Base-by-base conservation (phyloP, 2,888 invertebrate species). In the Thecocarcelia acutangulata region DNA sequence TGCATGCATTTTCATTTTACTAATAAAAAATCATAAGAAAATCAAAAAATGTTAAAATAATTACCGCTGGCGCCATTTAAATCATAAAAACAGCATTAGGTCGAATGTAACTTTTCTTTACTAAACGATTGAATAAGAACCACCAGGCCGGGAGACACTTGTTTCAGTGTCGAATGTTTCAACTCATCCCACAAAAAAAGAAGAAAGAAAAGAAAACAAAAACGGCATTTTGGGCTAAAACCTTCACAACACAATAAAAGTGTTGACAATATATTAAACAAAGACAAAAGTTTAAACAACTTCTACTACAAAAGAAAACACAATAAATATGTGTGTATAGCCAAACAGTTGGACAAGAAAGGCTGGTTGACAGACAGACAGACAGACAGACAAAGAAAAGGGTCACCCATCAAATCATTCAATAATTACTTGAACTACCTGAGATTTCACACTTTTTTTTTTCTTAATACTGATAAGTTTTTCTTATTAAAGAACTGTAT, bases 401-500 rank as follows among this genome's bases (percentile, higher is more conserved):
- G 77, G 74, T 78, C 82, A 82, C 52, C 50, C 54, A 64, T 64
- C 77, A 72, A 77, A 64, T 70, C 48, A 68, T 69, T 9, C 46
- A 66, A 56, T 74, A 76, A 82, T 68, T 80, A 66, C 58, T 48
- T 58, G 42, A 61, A 82, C 83, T 85, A 85, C 84, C 84, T 85
- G 83, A 58, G 79, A 83, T 83, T 86, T 85, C 85, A 85, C 86
- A 86, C 86, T 83, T 66, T 64, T 59, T 48, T 56, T 61, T 44
- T 24, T 44, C 58, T 15, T 54, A 44, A 69, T 69, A 37, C n/a
- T 61, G 52, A 66, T 66, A 58, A 64, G 17, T 21, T 48, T 5
- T 46, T 61, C 13, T 52, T 48, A 48, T 59, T 59, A 28, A 61
- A 59, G 19, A 58, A 69, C n/a, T 46, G n/a, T 12, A 63, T 50